A percentile compares a stretch with the other conserved stretches of the same genome.
phyloP scores from a whole-genome alignment of 2,888 invertebrate species.

The Parnassius mnemosyne region DNA sequence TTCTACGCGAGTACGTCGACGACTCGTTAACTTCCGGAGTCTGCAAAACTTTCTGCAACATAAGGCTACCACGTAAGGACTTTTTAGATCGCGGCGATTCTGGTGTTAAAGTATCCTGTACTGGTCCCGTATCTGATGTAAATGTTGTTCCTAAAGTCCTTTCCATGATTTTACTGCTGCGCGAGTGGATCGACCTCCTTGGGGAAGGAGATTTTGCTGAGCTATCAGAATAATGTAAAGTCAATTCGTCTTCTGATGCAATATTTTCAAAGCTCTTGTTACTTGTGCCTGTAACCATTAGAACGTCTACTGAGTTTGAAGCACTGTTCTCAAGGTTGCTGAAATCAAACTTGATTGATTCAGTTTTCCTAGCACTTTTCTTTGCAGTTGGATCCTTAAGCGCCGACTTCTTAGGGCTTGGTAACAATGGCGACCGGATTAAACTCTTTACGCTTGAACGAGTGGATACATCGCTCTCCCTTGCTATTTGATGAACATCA shows the following conservation, averaged over 20 bases:
- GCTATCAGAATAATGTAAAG: slow-evolving; percentile 52
- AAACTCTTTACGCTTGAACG: slow-evolving; percentile 31
- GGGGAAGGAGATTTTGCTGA: slow-evolving; percentile 46
- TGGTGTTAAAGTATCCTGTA: not conserved
- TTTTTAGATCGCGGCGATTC: slow-evolving; percentile 5
- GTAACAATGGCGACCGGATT: slow-evolving; percentile 33
- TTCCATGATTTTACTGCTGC: slow-evolving; percentile 48
- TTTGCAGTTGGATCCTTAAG: slow-evolving; percentile 52
- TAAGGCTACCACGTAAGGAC: slow-evolving; percentile 30
- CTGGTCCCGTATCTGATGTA: not conserved
- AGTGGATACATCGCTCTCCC: slow-evolving; percentile 26
- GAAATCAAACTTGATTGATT: slow-evolving; percentile 69
- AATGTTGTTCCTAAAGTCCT: slow-evolving; percentile 24
- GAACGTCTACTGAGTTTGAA: slow-evolving; percentile 32
- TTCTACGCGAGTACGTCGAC: slow-evolving; percentile 28
- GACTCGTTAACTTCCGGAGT: slow-evolving; percentile 20
- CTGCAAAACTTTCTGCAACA: slow-evolving; percentile 45
- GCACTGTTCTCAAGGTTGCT: slow-evolving; percentile 52
- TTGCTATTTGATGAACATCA: slow-evolving; percentile 8
- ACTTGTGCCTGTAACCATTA: slow-evolving; percentile 32
- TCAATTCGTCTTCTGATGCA: slow-evolving; percentile 40
- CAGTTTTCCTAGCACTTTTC: slow-evolving; percentile 48
- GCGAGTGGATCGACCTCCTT: slow-evolving; percentile 47
- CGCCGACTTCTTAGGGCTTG: slow-evolving; percentile 59
- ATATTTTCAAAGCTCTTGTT: slow-evolving; percentile 24